These are phyloP conservation scores for Ataeniobius toweri DNA, from an alignment of 2,797 vertebrate species.

Conservation along the genomic window DNA sequence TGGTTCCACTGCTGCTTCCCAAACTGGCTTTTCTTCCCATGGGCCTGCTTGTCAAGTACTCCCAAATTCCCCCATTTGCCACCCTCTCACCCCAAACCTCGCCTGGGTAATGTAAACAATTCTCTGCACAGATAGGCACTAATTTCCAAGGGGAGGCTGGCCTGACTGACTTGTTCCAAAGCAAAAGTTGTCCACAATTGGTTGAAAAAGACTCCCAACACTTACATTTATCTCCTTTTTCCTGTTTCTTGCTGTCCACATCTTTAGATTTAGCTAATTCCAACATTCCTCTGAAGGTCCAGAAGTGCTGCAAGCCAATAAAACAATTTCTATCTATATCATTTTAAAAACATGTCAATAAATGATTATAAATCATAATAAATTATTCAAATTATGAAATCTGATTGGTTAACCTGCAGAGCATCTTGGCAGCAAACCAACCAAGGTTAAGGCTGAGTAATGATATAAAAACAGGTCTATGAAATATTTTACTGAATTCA, in stretches of 20 bases:
- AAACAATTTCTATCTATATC: no score
- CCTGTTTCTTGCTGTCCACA: conserved; percentile 11
- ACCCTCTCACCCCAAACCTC: conserved; percentile 66
- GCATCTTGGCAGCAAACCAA: background rate
- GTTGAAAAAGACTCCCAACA: conserved; percentile 17
- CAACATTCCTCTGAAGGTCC: no score
- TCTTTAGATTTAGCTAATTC: conserved; percentile 5
- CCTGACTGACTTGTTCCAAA: conserved; percentile 27
- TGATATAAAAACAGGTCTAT: no score
- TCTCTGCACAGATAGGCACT: conserved; percentile 50
- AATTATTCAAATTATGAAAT: background rate
- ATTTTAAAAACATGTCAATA: no score
- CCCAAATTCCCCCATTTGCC: conserved; percentile 73
- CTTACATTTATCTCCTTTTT: conserved; percentile 8
- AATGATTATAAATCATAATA: background rate
- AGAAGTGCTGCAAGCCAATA: no score
- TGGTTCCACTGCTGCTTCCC: conserved; percentile 74
- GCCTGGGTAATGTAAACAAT: conserved; percentile 64
- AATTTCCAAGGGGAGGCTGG: conserved; percentile 30
- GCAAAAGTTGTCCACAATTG: background rate
- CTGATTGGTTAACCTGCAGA: background rate
- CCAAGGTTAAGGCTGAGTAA: no score
- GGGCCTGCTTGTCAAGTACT: conserved; percentile 57
- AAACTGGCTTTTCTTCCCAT: conserved; percentile 79
- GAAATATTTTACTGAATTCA: no score